phyloP scores from a whole-genome alignment of 2,888 invertebrate genomes.

The Nomada ferruginata region DNA sequence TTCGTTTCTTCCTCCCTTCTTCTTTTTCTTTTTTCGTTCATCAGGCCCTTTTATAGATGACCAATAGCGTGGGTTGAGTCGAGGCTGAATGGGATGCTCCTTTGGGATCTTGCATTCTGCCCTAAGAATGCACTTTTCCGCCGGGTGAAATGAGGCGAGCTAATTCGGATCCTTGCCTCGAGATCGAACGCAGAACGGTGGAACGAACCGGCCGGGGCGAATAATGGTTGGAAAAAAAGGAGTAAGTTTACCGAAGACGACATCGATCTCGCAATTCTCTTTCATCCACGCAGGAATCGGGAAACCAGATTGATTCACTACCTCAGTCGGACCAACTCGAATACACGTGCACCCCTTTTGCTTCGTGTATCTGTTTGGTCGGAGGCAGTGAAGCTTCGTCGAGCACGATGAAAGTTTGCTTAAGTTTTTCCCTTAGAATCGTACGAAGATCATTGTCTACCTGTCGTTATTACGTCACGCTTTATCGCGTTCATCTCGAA shows the following conservation, averaged over 20 bases:
- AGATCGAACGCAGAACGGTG: slow-evolving; percentile 41
- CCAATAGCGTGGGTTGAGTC: slow-evolving; percentile 77
- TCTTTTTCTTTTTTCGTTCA: slow-evolving; percentile 4
- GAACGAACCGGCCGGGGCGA: slow-evolving; percentile 22
- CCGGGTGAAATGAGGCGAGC: slow-evolving; percentile 80
- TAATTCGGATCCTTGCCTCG: slow-evolving; percentile 70
- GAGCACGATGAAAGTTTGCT: slow-evolving; percentile 8
- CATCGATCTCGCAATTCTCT: slow-evolving; percentile 57
- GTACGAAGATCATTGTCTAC: slow-evolving; percentile 43
- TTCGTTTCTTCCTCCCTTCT: slow-evolving; percentile 2
- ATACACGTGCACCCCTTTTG: neutral
- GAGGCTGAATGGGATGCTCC: slow-evolving; percentile 75
- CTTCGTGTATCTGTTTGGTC: slow-evolving; percentile 7
- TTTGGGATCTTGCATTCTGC: slow-evolving; percentile 72
- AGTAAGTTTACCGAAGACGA: slow-evolving; percentile 66
- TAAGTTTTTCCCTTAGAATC: neutral
- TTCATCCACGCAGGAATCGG: slow-evolving; percentile 30
- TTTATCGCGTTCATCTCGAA: slow-evolving; percentile 66
- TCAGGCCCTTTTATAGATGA: slow-evolving; percentile 74
- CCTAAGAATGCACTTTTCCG: slow-evolving; percentile 77
- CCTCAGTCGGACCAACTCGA: slow-evolving; percentile 18
- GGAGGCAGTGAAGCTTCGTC: slow-evolving; percentile 21
- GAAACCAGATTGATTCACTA: slow-evolving; percentile 49
- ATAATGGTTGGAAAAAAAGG: slow-evolving; percentile 55
- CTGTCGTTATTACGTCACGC: slow-evolving; percentile 43